These are phyloP conservation scores for Alexandromys oeconomus DNA, from an alignment of 2,797 vertebrate species.

Conservation along the genomic window DNA sequence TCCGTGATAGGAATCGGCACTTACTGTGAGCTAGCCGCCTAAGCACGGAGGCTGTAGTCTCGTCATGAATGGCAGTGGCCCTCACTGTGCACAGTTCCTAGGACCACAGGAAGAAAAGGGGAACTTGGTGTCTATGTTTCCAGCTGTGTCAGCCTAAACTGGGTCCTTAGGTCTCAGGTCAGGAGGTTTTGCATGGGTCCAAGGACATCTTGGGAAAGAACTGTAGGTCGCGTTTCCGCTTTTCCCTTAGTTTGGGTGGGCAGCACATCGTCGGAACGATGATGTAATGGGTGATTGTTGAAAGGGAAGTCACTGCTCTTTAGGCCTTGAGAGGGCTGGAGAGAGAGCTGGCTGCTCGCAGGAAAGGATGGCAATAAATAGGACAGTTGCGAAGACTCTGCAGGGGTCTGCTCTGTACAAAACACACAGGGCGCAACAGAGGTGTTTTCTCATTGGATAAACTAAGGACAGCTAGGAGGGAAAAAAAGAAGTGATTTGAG, in stretches of 20 bases:
- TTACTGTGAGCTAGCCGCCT: background rate
- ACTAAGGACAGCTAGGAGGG: background rate
- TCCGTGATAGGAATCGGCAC: background rate
- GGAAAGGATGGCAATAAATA: no score
- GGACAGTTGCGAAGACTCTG: background rate
- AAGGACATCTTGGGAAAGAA: background rate
- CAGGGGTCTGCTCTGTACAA: background rate
- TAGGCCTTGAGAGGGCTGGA: background rate
- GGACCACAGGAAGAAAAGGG: background rate
- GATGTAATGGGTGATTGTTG: background rate
- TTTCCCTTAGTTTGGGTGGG: background rate
- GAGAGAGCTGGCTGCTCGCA: background rate
- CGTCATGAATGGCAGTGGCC: background rate
- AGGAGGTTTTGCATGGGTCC: background rate
- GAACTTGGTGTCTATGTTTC: slow-evolving; percentile 1
- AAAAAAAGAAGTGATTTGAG: background rate
- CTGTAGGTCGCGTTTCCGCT: background rate
- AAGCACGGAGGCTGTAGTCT: background rate
- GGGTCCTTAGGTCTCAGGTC: background rate
- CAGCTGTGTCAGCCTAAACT: background rate
- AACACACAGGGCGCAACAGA: background rate
- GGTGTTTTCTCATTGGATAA: background rate
- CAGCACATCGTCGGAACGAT: background rate
- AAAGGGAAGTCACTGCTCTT: background rate
- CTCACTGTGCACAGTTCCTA: background rate